These are phyloP conservation scores for Drosophila asahinai DNA, from an alignment of 1,140 invertebrate species.

Conservation along the genomic window DNA sequence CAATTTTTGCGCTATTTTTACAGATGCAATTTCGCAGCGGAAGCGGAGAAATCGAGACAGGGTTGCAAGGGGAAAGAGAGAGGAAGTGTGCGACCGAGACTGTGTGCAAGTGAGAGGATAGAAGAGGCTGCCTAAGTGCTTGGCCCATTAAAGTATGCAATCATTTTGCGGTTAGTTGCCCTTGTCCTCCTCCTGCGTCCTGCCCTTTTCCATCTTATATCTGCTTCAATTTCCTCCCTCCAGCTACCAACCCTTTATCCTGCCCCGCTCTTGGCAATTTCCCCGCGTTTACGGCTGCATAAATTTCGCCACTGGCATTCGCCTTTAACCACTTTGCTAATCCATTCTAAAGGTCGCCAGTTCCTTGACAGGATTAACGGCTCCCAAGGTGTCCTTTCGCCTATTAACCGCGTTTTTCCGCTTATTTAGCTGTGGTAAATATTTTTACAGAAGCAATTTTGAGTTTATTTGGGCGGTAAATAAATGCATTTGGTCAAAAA, in stretches of 20 bases:
- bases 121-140: slow-evolving; percentile 68
- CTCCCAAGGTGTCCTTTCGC: slow-evolving; percentile 12
- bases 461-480: background rate
- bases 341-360: slow-evolving; percentile 28
- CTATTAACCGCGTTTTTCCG: slow-evolving; percentile 1
- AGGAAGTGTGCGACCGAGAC: background rate
- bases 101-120: background rate
- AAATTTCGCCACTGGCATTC: slow-evolving; percentile 41
- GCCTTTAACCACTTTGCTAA: slow-evolving; percentile 31
- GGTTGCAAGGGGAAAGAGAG: background rate
- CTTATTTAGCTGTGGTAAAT: background rate
- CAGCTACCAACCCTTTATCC: background rate
- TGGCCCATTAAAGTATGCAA: slow-evolving; percentile 82
- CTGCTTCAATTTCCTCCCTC: slow-evolving; percentile 11
- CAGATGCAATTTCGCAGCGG: slow-evolving; percentile 69
- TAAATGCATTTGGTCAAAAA: background rate
- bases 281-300: slow-evolving; percentile 35
- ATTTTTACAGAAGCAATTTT: background rate
- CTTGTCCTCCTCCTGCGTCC: slow-evolving; percentile 1
- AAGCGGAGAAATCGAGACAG: slow-evolving; percentile 46
- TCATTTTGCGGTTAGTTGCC: slow-evolving; percentile 72
- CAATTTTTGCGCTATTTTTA: slow-evolving; percentile 74
- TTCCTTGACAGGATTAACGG: slow-evolving; percentile 46
- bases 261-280: background rate
- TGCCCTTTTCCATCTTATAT: background rate